Conservation (phyloP, 2,888 invertebrate species). For the Drosophila emarginata region DNA sequence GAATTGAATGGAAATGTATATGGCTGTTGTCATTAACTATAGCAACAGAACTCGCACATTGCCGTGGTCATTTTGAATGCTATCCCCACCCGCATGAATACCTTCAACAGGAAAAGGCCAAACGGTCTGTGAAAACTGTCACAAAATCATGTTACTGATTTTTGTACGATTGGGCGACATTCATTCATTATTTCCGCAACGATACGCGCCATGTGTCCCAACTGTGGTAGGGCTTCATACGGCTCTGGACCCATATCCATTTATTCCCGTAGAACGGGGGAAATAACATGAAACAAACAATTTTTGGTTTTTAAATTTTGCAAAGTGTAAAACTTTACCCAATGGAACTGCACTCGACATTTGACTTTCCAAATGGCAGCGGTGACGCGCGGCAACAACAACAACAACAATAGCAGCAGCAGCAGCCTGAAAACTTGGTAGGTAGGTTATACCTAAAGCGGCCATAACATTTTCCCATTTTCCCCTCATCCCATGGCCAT, state of each 20-base stretch:
- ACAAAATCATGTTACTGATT: slow-evolving; percentile 47
- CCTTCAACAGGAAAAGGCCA: not conserved
- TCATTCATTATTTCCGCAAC: slow-evolving; percentile 68
- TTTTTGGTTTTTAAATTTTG: slow-evolving; percentile 54
- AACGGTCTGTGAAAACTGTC: slow-evolving; percentile 46
- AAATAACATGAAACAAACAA: slow-evolving; percentile 39
- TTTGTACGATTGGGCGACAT: slow-evolving; percentile 45
- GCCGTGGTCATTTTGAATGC: not conserved
- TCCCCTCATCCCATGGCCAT: slow-evolving; percentile 27
- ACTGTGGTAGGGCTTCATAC: not conserved
- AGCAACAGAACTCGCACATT: not conserved
- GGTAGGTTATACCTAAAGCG: not conserved
- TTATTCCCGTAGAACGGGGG: slow-evolving; percentile 6
- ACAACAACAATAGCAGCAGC: slow-evolving; percentile 11
- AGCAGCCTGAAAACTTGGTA: slow-evolving; percentile 43
- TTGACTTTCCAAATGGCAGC: slow-evolving; percentile 62
- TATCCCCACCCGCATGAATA: not conserved
- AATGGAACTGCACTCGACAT: slow-evolving; percentile 62
- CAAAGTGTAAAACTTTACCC: slow-evolving; percentile 53
- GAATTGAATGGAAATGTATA: not conserved
- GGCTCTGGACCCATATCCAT: not conserved
- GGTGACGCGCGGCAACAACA: slow-evolving; percentile 23
- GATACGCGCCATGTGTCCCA: slow-evolving; percentile 47
- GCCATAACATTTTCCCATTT: not conserved
- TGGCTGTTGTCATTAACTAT: not conserved